Evolutionary conservation across 2,888 invertebrate genomes (phyloP).

Genomic region (Heliconius sara): DNA sequence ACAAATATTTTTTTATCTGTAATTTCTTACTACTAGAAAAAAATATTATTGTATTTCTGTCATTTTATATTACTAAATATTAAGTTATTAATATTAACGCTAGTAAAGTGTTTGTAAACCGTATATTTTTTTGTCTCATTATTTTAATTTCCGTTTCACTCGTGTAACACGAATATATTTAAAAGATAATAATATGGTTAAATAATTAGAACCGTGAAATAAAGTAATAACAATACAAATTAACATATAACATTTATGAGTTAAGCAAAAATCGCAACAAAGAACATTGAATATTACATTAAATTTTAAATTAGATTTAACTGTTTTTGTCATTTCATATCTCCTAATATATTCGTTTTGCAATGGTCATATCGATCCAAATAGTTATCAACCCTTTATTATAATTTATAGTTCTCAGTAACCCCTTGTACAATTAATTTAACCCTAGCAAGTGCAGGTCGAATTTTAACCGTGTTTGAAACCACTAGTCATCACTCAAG

Average conservation of each 20-base stretch:
- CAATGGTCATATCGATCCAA: conserved; percentile 43
- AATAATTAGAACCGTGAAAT: neutral
- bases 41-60: neutral
- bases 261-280: neutral
- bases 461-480: conserved; percentile 53
- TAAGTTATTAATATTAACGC: neutral
- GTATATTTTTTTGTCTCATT: neutral
- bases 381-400: conserved; percentile 50
- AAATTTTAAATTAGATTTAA: neutral
- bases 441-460: conserved; percentile 58
- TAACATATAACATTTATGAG: conserved; percentile 4
- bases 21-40: neutral
- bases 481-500: conserved; percentile 57
- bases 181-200: neutral
- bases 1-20: neutral
- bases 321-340: neutral
- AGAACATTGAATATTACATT: neutral
- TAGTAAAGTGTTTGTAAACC: neutral
- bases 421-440: conserved; percentile 60
- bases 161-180: neutral
- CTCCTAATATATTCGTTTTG: conserved; percentile 17
- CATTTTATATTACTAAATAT: neutral
- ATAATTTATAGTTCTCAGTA: conserved; percentile 55
- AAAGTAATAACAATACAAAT: conserved; percentile 5
- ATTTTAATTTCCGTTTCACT: neutral